Evolutionary conservation across 2,113 vertebrate species (phyloP), one percentile per base, ranked within the genome.

Genomic region (Pedetes capensis): DNA sequence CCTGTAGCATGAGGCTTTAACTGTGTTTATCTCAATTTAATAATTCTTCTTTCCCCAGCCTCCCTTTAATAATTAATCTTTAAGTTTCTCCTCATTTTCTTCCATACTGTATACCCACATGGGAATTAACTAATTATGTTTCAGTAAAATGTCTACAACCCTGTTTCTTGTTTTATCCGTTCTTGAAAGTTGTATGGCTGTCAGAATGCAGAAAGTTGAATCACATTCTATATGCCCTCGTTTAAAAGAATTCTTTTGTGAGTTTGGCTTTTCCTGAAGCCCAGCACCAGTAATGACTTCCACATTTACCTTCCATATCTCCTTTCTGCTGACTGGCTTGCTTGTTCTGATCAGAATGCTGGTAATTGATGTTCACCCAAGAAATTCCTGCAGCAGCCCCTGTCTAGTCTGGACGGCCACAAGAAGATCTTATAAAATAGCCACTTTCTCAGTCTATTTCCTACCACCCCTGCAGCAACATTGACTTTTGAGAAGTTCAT

Each of bases 281-380:
- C 66, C 78, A 83, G 64, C 57, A 16, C 10, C 37, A 25, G 85
- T 79, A 80, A 49, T 44, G 85, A 51, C 72, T 57, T 83, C 88
- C 89, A 68, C 34, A 37, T 51, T 69, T 39, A 29, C 76, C 80
- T 88, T 82, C 39, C 37, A 5, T 59, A 16, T 72, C 80, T 94
- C 8, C 32, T 51, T 95, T 71, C 80, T 84, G 39, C 61, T 74
- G 64, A 34, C 84, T 47, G 68, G 59, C 64, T 81, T 83, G 39
- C 81, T 78, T 90, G 53, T 81, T 93, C 93, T 76, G 76, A 66
- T 84, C 93, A 69, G 94, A 93, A 47, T 63, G 44, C 72, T 47
- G 37, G 76, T 86, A 53, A 64, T 61, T 72, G 89, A 59, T 49
- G 37, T 87, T 76, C 51, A 29, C 63, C 80, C 1, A 1, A 84